Conservation (phyloP, 92 coral and sea anemone genomes). For the Isaurus tuberculatus region DNA sequence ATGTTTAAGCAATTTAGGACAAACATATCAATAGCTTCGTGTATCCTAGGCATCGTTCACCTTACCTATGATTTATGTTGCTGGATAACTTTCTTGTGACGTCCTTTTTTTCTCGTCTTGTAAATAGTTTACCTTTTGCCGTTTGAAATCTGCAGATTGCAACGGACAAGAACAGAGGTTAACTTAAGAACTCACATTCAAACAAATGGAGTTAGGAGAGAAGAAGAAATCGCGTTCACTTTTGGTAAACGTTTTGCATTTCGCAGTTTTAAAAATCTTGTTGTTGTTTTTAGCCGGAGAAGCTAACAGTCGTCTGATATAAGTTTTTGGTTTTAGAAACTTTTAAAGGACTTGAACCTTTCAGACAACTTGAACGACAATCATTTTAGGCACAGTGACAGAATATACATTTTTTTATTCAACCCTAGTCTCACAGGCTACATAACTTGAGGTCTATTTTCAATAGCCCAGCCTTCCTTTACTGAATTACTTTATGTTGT, state of each 20-base stretch:
- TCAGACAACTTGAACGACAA: too few relatives aligned
- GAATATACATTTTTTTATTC: too few relatives aligned
- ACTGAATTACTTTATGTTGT: too few relatives aligned
- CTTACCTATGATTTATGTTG: neutral
- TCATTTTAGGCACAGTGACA: too few relatives aligned
- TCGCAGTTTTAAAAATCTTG: neutral
- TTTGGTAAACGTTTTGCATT: slow-evolving; percentile 11
- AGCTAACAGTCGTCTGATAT: neutral
- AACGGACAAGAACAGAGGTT: slow-evolving; percentile 31
- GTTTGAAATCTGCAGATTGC: slow-evolving; percentile 31
- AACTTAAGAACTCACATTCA: slow-evolving; percentile 11
- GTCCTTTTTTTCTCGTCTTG: neutral
- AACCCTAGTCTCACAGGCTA: too few relatives aligned
- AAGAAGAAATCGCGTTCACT: slow-evolving; percentile 24
- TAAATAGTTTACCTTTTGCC: neutral
- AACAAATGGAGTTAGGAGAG: slow-evolving; percentile 28
- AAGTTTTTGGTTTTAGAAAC: too few relatives aligned
- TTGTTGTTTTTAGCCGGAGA: neutral
- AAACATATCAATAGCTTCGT: too few relatives aligned
- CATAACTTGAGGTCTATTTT: too few relatives aligned
- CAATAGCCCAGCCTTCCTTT: too few relatives aligned
- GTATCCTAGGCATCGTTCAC: neutral
- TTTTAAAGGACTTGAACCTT: neutral
- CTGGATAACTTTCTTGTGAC: neutral
- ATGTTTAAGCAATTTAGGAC: too few relatives aligned